Evolutionary conservation across 35 echinoderm and acorn worm genomes (phyloP).

Genomic region (Holothuria glaberrima): DNA sequence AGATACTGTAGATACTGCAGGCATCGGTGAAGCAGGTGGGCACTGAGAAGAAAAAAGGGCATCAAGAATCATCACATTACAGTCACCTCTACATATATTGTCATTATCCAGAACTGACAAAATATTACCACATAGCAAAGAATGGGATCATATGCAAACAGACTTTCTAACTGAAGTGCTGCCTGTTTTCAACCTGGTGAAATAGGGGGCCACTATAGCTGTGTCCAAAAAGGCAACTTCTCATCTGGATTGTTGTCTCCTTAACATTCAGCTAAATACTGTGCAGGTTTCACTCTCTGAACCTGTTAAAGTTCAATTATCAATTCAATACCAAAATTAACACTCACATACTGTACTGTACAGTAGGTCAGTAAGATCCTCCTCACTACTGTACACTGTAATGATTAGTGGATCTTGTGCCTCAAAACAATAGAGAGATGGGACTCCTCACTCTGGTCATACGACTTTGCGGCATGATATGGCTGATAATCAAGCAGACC

Average conservation of each 20-base stretch:
- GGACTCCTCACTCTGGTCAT: constrained; percentile 39
- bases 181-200: background rate
- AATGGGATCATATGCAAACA: background rate
- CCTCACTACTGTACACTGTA: too few relatives aligned
- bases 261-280: too few relatives aligned
- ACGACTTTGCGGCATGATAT: constrained; percentile 69
- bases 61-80: background rate
- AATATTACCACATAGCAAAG: background rate
- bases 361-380: background rate
- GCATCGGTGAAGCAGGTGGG: background rate
- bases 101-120: constrained; percentile 7
- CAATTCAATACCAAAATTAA: background rate
- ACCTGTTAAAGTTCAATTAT: background rate
- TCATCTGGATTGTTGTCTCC: too few relatives aligned
- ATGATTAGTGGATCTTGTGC: background rate
- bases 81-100: constrained; percentile 7
- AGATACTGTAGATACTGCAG: background rate
- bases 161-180: background rate
- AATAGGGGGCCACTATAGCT: background rate
- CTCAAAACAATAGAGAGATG: constrained; percentile 24
- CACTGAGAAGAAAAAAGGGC: background rate
- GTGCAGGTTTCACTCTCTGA: too few relatives aligned
- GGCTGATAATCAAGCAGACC: constrained; percentile 62
- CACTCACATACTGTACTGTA: background rate
- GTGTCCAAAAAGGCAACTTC: too few relatives aligned